phyloP scores from a whole-genome alignment of 2,113 vertebrate genomes.

The Phyllopteryx taeniolatus region DNA sequence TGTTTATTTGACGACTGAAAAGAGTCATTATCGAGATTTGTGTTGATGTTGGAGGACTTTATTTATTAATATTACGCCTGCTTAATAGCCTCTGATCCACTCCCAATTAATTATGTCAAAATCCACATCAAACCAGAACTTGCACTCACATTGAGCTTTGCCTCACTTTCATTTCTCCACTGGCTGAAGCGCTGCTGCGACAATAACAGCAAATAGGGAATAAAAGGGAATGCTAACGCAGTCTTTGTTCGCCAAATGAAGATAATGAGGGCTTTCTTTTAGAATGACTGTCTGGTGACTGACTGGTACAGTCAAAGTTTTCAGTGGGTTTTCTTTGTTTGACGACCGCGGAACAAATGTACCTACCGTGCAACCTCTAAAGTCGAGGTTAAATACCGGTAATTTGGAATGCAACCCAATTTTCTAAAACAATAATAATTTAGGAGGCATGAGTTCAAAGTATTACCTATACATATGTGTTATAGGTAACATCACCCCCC shows the following conservation, averaged over 20 bases:
- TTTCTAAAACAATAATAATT: too few relatives aligned
- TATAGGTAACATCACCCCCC: too few relatives aligned
- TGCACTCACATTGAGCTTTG: conserved; percentile 49
- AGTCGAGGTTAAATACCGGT: too few relatives aligned
- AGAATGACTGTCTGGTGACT: conserved; percentile 16
- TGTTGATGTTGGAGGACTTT: conserved; percentile 76
- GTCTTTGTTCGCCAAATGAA: conserved; percentile 63
- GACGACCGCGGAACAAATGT: neutral
- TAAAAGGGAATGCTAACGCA: conserved; percentile 49
- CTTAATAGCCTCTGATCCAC: conserved; percentile 72
- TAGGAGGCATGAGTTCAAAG: too few relatives aligned
- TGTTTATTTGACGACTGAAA: conserved; percentile 81
- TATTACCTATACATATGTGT: too few relatives aligned
- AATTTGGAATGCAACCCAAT: too few relatives aligned
- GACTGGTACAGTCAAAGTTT: conserved; percentile 19
- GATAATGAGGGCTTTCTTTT: conserved; percentile 54
- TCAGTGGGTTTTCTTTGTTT: conserved; percentile 19
- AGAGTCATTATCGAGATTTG: conserved; percentile 77
- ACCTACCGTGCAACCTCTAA: too few relatives aligned
- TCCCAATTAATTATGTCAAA: conserved; percentile 76
- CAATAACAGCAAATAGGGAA: conserved; percentile 55
- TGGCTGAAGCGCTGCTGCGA: conserved; percentile 32
- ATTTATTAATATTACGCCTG: conserved; percentile 74
- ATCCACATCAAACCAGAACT: conserved; percentile 67
- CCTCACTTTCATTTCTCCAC: conserved; percentile 55